These are phyloP conservation scores for Sitta europaea DNA, from an alignment of 2,113 vertebrate genomes.

Conservation along the genomic window DNA sequence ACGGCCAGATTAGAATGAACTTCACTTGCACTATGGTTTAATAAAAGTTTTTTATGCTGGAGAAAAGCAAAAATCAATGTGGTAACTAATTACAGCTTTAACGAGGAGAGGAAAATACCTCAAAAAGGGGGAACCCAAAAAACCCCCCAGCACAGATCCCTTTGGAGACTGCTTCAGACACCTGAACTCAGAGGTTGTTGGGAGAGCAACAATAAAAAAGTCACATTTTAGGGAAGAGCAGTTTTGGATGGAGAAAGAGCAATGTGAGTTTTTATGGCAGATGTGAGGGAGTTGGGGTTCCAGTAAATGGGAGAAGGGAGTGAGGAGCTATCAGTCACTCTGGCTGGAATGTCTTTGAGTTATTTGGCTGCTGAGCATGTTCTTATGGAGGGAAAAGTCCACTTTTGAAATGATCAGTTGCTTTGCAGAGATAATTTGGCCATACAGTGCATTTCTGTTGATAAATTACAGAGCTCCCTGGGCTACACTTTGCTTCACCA, in stretches of 20 bases:
- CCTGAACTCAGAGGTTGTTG: background rate
- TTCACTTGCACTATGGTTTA: conserved; percentile 52
- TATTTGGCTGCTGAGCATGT: background rate
- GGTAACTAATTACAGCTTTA: background rate
- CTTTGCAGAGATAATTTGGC: conserved; percentile 12
- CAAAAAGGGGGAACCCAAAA: background rate
- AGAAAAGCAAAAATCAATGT: background rate
- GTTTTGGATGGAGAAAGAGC: background rate
- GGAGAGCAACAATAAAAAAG: background rate
- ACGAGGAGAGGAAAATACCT: background rate
- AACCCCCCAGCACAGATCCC: background rate
- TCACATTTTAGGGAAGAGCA: background rate
- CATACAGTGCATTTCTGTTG: background rate
- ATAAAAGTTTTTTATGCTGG: background rate
- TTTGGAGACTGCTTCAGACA: background rate
- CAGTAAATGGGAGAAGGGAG: conserved; percentile 30
- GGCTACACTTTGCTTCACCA: conserved; percentile 13
- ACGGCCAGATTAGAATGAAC: conserved; percentile 63
- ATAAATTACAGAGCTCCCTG: conserved; percentile 22
- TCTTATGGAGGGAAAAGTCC: background rate
- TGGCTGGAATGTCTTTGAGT: background rate
- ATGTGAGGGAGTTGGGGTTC: background rate
- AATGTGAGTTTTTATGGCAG: background rate
- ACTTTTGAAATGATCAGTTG: conserved; percentile 3
- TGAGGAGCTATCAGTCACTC: background rate